phyloP scores from a whole-genome alignment of 2,888 invertebrate genomes.

The Tinea trinotella region DNA sequence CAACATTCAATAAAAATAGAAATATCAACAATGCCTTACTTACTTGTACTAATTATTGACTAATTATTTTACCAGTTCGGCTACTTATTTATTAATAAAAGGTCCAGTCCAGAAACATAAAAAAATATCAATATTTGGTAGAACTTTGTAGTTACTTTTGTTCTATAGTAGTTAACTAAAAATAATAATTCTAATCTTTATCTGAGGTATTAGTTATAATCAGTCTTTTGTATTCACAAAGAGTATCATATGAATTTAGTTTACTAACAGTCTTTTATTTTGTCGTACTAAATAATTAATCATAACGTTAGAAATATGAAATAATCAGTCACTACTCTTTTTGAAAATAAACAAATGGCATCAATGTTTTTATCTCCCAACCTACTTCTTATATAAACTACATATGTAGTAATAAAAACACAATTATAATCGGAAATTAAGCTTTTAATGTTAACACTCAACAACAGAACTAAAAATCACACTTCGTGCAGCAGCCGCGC shows the following conservation, averaged over 20 bases:
- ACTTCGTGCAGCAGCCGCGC: too few species aligned
- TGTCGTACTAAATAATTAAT: conserved; percentile 6
- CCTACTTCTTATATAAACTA: too few species aligned
- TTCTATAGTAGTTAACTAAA: neutral
- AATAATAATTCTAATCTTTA: neutral
- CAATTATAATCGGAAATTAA: too few species aligned
- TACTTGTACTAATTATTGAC: neutral
- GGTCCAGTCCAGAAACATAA: conserved; percentile 9
- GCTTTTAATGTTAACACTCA: too few species aligned
- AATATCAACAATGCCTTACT: neutral
- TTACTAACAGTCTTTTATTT: conserved; percentile 5
- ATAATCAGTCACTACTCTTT: conserved; percentile 5
- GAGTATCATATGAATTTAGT: conserved; percentile 11
- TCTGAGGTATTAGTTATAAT: conserved; percentile 6
- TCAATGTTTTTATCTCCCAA: too few species aligned
- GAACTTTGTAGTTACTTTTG: neutral
- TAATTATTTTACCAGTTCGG: conserved; percentile 2
- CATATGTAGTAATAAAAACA: too few species aligned
- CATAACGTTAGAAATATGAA: conserved; percentile 9
- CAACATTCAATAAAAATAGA: neutral
- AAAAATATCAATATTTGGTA: conserved; percentile 9
- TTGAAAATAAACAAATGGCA: conserved; percentile 1
- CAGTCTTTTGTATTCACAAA: neutral
- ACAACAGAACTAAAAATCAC: too few species aligned
- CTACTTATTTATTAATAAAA: conserved; percentile 3